phyloP scores from a whole-genome alignment of 2,888 invertebrate genomes.

The Nezara viridula region DNA sequence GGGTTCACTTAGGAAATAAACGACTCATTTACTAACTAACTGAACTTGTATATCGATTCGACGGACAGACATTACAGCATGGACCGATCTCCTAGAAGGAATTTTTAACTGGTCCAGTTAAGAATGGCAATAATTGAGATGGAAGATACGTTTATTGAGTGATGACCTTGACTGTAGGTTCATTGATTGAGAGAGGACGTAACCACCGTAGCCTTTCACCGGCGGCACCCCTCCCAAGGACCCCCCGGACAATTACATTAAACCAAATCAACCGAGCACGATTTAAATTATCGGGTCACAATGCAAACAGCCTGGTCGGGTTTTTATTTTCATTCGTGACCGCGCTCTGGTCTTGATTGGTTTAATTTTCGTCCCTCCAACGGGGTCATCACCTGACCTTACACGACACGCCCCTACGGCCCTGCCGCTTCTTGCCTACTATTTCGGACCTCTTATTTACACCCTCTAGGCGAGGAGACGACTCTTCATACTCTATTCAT shows the following conservation, averaged over 20 bases:
- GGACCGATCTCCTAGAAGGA: background rate
- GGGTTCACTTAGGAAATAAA: too few relatives aligned
- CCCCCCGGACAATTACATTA: conserved; percentile 54
- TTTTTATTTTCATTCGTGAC: conserved; percentile 57
- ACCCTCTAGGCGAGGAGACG: background rate
- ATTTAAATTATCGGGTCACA: conserved; percentile 56
- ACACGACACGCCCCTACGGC: conserved; percentile 56
- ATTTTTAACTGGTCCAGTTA: background rate
- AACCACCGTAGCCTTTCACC: conserved; percentile 42
- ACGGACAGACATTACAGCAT: too few relatives aligned
- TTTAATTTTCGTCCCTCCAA: conserved; percentile 45
- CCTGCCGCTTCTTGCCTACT: conserved; percentile 7
- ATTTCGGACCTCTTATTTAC: conserved; percentile 20
- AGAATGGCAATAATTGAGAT: conserved; percentile 2
- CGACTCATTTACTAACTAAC: too few relatives aligned
- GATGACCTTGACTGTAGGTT: conserved; percentile 18
- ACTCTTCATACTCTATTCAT: background rate
- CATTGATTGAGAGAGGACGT: conserved; percentile 43
- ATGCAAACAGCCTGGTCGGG: conserved; percentile 47
- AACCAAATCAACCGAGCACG: conserved; percentile 54
- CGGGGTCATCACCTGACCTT: conserved; percentile 53
- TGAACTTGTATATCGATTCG: too few relatives aligned
- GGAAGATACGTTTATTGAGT: conserved; percentile 21
- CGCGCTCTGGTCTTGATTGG: conserved; percentile 54
- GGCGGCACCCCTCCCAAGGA: conserved; percentile 25